Evolutionary conservation across 2,113 vertebrate species (phyloP), one percentile per base, ranked within the genome.

Genomic region (Pipra filicauda): DNA sequence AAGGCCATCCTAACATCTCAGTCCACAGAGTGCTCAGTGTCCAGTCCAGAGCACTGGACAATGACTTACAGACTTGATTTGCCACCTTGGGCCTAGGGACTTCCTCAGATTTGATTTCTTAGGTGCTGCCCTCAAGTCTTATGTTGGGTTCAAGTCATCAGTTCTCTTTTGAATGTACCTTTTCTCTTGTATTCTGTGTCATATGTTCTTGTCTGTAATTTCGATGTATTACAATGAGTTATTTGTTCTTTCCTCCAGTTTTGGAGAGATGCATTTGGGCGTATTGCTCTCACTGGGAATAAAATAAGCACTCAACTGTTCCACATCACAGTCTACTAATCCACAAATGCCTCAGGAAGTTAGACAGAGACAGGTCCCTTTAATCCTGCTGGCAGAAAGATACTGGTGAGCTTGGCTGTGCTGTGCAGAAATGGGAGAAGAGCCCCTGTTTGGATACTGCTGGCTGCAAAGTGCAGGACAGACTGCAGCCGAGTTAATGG

Each of bases 251-350:
- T 94, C 28, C 86, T 95, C 54, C 91, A 57, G 46, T 89, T 93
- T 41, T 91, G 95, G 93, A 95, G 95, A 73, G 35, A 58, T 48
- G 57, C 27, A 78, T 93, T 69, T 97, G 96, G 92, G 96, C 88
- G 89, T 94, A 85, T 91, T 85, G 71, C 77, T 98, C 98, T 92
- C 85, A 90, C 94, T 97, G 91, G 96, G 95, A 77, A 97, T 82
- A 94, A 89, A 89, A 84, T 70, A 37, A 79, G 64, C 79, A 85
- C 72, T 90, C 74, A 44, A 80, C 52, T 78, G 13, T 92, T 82
- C 52, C 58, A 69, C 21, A 33, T 37, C 16, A 0, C 23, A 5
- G 26, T 81, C 61, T 89, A 49, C 61, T 71, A 33, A 82, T 74
- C 73, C 15, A 8, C 91, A 46, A 73, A 48, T 26, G 11, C 76